Conservation (phyloP, 2,113 vertebrate genomes). For the Dissostichus mawsoni region DNA sequence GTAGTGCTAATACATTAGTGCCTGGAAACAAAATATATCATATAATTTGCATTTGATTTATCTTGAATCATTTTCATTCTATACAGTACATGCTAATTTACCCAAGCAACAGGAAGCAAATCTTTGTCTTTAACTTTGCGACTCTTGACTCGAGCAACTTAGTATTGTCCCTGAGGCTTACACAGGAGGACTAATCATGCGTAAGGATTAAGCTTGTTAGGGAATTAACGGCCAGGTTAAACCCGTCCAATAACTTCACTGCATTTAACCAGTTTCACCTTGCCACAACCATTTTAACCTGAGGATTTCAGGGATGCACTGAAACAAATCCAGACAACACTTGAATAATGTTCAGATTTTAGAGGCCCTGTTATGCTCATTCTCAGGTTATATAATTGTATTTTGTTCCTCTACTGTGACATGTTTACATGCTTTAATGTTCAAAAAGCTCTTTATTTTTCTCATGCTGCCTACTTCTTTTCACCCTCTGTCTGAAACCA, state of each 20-base stretch:
- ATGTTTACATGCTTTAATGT: too few species aligned
- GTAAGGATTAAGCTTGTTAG: constrained; percentile 37
- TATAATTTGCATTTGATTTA: background rate
- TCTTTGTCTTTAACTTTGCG: background rate
- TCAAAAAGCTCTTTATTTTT: too few species aligned
- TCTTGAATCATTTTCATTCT: too few species aligned
- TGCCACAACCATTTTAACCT: background rate
- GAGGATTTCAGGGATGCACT: background rate
- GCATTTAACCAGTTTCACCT: background rate
- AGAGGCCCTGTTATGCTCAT: too few species aligned
- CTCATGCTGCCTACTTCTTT: too few species aligned
- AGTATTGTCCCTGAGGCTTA: constrained; percentile 12
- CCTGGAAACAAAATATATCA: background rate
- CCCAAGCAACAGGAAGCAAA: background rate
- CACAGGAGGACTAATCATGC: constrained; percentile 27
- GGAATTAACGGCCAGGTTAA: constrained; percentile 10
- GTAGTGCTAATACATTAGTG: background rate
- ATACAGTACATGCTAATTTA: background rate
- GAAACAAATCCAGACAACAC: background rate
- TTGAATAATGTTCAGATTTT: too few species aligned
- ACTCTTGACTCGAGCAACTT: constrained; percentile 31
- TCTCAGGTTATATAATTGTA: too few species aligned
- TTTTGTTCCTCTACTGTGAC: too few species aligned
- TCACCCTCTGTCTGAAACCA: too few species aligned
- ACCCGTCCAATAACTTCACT: constrained; percentile 13